phyloP scores from a whole-genome alignment of 2,113 vertebrate species.

The Hydropotes inermis region DNA sequence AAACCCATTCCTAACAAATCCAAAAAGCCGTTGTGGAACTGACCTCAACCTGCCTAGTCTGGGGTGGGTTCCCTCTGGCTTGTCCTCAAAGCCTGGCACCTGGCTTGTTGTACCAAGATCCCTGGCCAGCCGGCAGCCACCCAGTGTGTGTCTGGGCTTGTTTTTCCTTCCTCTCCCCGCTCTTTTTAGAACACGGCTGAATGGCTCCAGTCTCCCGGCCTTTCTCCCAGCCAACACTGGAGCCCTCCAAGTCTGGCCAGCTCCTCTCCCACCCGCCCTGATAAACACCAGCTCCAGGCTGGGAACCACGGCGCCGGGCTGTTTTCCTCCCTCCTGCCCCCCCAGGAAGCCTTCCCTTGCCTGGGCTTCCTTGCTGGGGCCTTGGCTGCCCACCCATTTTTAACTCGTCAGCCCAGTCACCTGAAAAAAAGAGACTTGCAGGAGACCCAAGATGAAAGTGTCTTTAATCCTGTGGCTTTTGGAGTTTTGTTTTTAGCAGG shows the following conservation, averaged over 20 bases:
- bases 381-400: slow-evolving; percentile 54
- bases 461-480: slow-evolving; percentile 3
- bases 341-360: slow-evolving; percentile 64
- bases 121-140: slow-evolving; percentile 76
- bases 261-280: slow-evolving; percentile 35
- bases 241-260: slow-evolving; percentile 50
- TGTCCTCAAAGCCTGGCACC: slow-evolving; percentile 41
- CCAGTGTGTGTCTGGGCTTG: slow-evolving; percentile 74
- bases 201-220: slow-evolving; percentile 76
- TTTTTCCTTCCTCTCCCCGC: slow-evolving; percentile 75
- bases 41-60: neutral
- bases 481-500: slow-evolving; percentile 56
- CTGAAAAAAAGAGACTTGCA: slow-evolving; percentile 47
- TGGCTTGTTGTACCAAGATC: slow-evolving; percentile 63
- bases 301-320: slow-evolving; percentile 19
- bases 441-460: slow-evolving; percentile 31
- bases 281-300: slow-evolving; percentile 25
- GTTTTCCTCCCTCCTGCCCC: slow-evolving; percentile 11
- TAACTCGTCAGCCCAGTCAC: slow-evolving; percentile 58
- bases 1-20: neutral
- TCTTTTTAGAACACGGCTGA: slow-evolving; percentile 78
- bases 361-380: slow-evolving; percentile 67
- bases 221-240: slow-evolving; percentile 65
- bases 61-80: slow-evolving; percentile 56
- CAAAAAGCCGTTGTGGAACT: neutral